These are phyloP conservation scores for Amblyraja radiata DNA, from an alignment of 2,797 vertebrate species.

Conservation along the genomic window DNA sequence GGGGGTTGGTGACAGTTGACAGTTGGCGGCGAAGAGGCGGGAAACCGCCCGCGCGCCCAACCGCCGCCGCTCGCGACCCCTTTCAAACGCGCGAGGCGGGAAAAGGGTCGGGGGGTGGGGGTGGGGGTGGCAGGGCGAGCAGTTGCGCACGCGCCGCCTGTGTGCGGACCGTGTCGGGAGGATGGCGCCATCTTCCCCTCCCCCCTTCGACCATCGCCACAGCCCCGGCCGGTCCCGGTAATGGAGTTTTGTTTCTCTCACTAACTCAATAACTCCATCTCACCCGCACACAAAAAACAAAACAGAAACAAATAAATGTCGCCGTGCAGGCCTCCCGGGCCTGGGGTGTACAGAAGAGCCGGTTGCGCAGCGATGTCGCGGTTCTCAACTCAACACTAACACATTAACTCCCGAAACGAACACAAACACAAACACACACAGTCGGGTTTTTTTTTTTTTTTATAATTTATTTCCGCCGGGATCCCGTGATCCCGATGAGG, in stretches of 20 bases:
- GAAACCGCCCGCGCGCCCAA: neutral
- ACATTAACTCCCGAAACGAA: neutral
- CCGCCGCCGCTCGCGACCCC: neutral
- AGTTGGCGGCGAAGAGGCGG: no score
- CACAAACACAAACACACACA: no score
- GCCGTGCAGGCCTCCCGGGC: neutral
- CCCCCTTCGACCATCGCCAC: neutral
- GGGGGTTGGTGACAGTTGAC: no score
- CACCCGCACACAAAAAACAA: neutral
- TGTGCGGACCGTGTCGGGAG: neutral
- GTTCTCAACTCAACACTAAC: neutral
- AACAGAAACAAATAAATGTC: no score
- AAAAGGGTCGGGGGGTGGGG: neutral
- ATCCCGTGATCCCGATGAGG: neutral
- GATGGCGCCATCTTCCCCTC: neutral
- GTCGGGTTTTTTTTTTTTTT: neutral
- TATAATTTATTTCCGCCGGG: slow-evolving; percentile 9
- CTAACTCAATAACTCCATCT: neutral
- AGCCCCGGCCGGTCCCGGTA: neutral
- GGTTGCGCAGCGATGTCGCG: neutral
- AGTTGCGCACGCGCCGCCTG: neutral
- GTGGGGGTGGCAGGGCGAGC: neutral
- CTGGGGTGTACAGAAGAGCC: neutral
- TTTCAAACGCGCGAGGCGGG: neutral
- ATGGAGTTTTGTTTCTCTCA: neutral